Evolutionary conservation across 2,113 vertebrate species (phyloP).

Genomic region (Megaceryle maxima): DNA sequence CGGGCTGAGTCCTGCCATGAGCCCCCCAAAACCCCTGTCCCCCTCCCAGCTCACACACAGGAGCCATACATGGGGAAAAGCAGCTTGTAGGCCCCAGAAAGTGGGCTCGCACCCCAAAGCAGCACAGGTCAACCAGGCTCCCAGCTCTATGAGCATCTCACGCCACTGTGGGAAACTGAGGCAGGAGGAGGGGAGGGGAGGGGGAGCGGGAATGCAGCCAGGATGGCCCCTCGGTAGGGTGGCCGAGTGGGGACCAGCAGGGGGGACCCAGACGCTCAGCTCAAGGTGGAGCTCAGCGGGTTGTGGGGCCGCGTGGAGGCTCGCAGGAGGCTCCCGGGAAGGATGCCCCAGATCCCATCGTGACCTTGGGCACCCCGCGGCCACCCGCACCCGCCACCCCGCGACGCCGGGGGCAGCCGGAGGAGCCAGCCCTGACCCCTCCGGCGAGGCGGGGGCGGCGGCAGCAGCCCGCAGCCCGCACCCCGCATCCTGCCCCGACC

Average conservation of each 20-base stretch:
- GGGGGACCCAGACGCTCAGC: background rate
- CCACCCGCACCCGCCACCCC: background rate
- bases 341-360: background rate
- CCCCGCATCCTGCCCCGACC: background rate
- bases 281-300: background rate
- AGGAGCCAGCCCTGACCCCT: background rate
- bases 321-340: background rate
- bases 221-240: background rate
- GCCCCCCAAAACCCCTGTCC: background rate
- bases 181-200: fast-evolving
- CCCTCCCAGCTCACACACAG: fast-evolving
- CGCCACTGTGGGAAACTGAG: background rate
- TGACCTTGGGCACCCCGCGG: background rate
- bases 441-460: background rate
- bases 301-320: background rate
- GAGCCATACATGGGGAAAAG: fast-evolving
- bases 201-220: background rate
- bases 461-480: background rate
- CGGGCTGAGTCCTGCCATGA: background rate
- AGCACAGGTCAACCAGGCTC: background rate
- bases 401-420: background rate
- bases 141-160: background rate
- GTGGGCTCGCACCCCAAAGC: background rate
- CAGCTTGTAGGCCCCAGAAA: background rate
- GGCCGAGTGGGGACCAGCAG: background rate